Conservation (phyloP, 2,888 invertebrate species). For the Scaptomyza cyrtandrae region DNA sequence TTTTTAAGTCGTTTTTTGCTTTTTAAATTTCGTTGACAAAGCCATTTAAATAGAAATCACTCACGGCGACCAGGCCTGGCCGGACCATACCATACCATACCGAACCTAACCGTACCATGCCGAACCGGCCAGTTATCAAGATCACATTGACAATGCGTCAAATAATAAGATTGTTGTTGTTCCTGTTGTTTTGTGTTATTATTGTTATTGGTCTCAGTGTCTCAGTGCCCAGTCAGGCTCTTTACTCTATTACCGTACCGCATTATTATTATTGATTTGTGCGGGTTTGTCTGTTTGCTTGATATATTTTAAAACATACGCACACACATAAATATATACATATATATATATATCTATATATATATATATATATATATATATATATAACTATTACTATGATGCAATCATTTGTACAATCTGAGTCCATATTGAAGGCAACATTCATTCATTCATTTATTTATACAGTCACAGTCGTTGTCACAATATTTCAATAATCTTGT, state of each 20-base stretch:
- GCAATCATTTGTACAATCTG: constrained; percentile 67
- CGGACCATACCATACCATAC: constrained; percentile 21
- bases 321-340: not conserved
- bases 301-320: constrained; percentile 1
- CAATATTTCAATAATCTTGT: constrained; percentile 25
- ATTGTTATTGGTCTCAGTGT: constrained; percentile 30
- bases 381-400: constrained; percentile 48
- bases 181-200: constrained; percentile 32
- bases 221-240: constrained; percentile 39
- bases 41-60: constrained; percentile 82
- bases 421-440: constrained; percentile 47
- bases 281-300: constrained; percentile 7
- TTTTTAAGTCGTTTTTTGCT: constrained; percentile 53
- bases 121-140: constrained; percentile 69
- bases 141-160: constrained; percentile 80
- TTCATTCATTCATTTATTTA: constrained; percentile 54
- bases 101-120: constrained; percentile 14
- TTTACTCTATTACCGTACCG: constrained; percentile 55
- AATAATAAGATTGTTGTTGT: constrained; percentile 67
- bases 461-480: constrained; percentile 17
- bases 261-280: constrained; percentile 61
- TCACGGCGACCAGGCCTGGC: constrained; percentile 47
- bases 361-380: constrained; percentile 16
- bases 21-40: constrained; percentile 80
- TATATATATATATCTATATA: not conserved